Evolutionary conservation across 2,113 vertebrate species (phyloP).

Genomic region (Raja brachyura): DNA sequence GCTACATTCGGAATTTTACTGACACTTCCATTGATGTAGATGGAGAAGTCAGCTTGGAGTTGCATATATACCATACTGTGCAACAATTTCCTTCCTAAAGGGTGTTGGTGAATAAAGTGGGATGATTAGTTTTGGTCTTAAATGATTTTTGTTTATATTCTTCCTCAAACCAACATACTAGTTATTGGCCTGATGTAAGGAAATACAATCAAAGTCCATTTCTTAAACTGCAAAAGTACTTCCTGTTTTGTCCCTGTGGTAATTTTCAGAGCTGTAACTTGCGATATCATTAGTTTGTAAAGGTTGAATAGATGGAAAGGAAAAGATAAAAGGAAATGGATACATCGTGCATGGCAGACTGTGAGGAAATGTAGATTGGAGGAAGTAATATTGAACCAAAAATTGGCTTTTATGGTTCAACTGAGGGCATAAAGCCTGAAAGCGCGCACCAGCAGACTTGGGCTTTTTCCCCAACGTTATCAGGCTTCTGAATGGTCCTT

Average conservation of each 20-base stretch:
- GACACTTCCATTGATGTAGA: background rate
- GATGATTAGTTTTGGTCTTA: too few species aligned
- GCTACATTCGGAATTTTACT: background rate
- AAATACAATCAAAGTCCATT: background rate
- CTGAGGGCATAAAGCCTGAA: too few species aligned
- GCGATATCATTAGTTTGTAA: background rate
- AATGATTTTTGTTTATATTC: too few species aligned
- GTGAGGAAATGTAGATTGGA: background rate
- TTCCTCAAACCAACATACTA: background rate
- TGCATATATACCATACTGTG: too few species aligned
- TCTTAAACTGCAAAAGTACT: background rate
- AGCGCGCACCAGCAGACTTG: too few species aligned
- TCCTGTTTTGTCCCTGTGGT: background rate
- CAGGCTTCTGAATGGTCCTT: too few species aligned
- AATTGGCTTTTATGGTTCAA: background rate
- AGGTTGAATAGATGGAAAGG: background rate
- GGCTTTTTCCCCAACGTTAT: too few species aligned
- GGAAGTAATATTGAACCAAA: background rate
- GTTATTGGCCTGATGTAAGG: background rate
- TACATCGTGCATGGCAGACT: background rate
- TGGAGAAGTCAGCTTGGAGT: background rate
- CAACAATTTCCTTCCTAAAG: too few species aligned
- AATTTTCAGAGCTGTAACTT: background rate
- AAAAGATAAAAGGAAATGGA: background rate
- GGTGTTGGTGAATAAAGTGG: too few species aligned